Percentiles rank a stretch among this genome's conserved stretches.
phyloP scores from a whole-genome alignment of 2,113 vertebrate species.

The Cyprinodon brontotheroides region DNA sequence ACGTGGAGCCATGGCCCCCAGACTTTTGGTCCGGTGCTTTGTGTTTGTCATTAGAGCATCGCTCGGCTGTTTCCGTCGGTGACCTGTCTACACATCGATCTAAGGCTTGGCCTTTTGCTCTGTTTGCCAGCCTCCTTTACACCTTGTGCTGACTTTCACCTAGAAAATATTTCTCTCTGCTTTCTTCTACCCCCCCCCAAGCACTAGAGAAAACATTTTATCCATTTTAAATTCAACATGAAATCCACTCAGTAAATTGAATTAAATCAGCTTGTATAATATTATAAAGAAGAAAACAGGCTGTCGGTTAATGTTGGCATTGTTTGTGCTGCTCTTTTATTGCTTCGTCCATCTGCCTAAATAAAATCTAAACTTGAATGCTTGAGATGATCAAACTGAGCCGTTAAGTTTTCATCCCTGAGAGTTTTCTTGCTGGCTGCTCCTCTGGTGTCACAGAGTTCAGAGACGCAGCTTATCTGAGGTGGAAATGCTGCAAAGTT shows the following conservation, averaged over 20 bases:
- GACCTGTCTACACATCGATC: not conserved
- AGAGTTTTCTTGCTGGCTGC: too few relatives aligned
- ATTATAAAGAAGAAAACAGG: too few relatives aligned
- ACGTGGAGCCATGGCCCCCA: not conserved
- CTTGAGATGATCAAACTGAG: too few relatives aligned
- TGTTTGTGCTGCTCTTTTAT: too few relatives aligned
- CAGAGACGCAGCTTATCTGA: not conserved
- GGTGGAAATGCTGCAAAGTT: not conserved
- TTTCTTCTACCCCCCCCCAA: not conserved
- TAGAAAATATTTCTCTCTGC: not conserved
- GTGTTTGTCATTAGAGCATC: not conserved
- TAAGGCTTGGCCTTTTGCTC: not conserved
- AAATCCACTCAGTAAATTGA: not conserved
- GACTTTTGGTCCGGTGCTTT: not conserved
- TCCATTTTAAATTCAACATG: not conserved
- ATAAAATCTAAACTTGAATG: too few relatives aligned
- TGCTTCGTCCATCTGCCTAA: too few relatives aligned
- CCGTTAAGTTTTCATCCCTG: too few relatives aligned
- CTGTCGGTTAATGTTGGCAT: too few relatives aligned
- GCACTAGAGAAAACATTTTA: not conserved
- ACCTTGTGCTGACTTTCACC: not conserved
- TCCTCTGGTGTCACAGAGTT: too few relatives aligned
- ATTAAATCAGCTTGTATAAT: too few relatives aligned
- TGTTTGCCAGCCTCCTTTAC: not conserved
- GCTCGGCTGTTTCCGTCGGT: not conserved